A percentile compares a stretch with the other conserved stretches of the same genome.
Conservation (phyloP, 2,888 invertebrate genomes). For the Allacma fusca region DNA sequence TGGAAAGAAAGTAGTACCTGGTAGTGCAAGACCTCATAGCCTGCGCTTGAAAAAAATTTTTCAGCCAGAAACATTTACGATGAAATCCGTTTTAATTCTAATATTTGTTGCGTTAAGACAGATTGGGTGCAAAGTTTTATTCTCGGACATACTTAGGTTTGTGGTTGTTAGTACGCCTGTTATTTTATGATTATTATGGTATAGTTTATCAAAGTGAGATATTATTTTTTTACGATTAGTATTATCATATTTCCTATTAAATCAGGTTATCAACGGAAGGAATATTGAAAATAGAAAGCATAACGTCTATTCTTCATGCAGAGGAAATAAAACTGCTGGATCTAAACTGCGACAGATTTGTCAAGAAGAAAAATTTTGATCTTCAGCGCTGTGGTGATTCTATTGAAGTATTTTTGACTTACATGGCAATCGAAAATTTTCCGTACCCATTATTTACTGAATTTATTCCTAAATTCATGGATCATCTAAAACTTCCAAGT, state of each 20-base stretch:
- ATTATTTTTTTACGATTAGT: background rate
- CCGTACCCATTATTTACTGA: slow-evolving; percentile 50
- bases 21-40: background rate
- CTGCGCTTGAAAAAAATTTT: background rate
- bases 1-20: slow-evolving; percentile 1
- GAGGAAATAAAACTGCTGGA: slow-evolving; percentile 33
- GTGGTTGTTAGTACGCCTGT: background rate
- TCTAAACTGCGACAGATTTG: background rate
- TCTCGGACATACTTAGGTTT: slow-evolving; percentile 54
- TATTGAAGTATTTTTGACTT: slow-evolving; percentile 43
- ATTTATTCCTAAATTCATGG: slow-evolving; percentile 55
- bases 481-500: slow-evolving; percentile 55
- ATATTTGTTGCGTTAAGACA: slow-evolving; percentile 55
- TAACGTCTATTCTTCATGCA: slow-evolving; percentile 33
- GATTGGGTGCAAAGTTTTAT: slow-evolving; percentile 54
- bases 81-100: slow-evolving; percentile 45
- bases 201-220: background rate
- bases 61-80: slow-evolving; percentile 46
- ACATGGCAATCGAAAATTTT: slow-evolving; percentile 51
- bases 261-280: background rate
- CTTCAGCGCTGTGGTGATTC: background rate
- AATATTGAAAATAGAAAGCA: background rate
- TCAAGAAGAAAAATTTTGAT: background rate
- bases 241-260: background rate
- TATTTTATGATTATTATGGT: background rate